Percentiles rank a stretch among this genome's conserved stretches.
Conservation (phyloP, 2,113 vertebrate species). For the Urocynchramus pylzowi region DNA sequence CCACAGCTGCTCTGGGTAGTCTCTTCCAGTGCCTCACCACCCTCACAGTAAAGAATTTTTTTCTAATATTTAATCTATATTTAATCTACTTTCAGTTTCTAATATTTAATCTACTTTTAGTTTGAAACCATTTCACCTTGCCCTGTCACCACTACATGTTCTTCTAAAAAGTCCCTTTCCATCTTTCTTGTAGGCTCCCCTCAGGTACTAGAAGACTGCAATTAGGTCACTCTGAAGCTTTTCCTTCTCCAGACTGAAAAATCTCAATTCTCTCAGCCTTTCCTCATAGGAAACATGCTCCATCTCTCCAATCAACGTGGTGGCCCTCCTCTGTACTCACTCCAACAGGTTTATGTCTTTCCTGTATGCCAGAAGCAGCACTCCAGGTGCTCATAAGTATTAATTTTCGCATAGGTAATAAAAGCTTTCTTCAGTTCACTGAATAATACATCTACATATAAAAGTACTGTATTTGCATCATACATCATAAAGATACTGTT, state of each 20-base stretch:
- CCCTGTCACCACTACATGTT: background rate
- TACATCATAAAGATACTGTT: background rate
- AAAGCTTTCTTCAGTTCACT: background rate
- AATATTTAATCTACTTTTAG: background rate
- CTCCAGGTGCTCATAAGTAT: accelerated
- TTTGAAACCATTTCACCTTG: background rate
- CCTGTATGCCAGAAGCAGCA: background rate
- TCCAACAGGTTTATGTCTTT: background rate
- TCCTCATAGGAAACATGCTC: background rate
- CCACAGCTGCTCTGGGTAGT: background rate
- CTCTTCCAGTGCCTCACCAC: background rate
- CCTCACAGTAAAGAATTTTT: background rate
- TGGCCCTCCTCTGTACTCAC: background rate
- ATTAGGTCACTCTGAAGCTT: accelerated
- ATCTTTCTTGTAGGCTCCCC: background rate
- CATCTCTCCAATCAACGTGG: background rate
- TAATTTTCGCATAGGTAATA: background rate
- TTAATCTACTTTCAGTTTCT: background rate
- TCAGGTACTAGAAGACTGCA: background rate
- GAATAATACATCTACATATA: background rate
- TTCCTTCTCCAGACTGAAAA: background rate
- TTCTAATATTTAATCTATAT: background rate
- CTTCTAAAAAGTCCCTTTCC: background rate
- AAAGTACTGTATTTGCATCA: background rate
- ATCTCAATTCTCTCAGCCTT: background rate